Evolutionary conservation across 2,113 vertebrate species (phyloP), one percentile per base, ranked within the genome.

Genomic region (Prochilodus magdalenae): DNA sequence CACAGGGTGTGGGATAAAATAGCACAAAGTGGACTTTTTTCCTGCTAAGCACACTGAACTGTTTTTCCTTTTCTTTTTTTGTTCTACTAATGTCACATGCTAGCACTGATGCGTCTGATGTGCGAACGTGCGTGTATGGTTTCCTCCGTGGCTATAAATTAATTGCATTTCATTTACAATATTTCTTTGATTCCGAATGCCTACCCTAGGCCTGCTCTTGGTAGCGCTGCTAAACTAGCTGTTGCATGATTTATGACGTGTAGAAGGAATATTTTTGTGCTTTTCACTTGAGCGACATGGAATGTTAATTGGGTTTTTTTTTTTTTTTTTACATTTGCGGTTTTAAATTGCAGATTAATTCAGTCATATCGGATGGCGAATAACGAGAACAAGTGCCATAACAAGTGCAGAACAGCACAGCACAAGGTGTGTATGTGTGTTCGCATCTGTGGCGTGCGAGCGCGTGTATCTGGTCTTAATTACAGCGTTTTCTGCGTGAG

Each of bases 351-450:
- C 57, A 53, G 63, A 79, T 63, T 16, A 26, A 75, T 65, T 40
- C 15, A 15, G 47, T 57, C 75, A 29, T 79, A 57, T 85, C 81
- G 47, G 16, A 77, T 73, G 12, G 24, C 15, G 40, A 74, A 80
- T 59, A 71, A 69, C 79, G 49, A 79, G 65, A 77, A 79, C 69
- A 85, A 87, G 86, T 84, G 86, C 86, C 86, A 82, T 66, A 79
- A 73, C n/a, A 70, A 59, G 80, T 85, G 55, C 67, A 27, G 26
- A 69, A 44, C 71, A 49, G 63, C 70, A 67, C 22, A 79, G 77
- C 71, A 72, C 80, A 67, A 75, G 62, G 79, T 80, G 63, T 73
- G 77, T 26, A n/a, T 65, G 63, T 71, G 36, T 79, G 65, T 69
- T 72, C 73, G 60, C 77, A 29, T 86, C 66, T 57, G 16, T 16